Base-by-base conservation (phyloP, 2,113 vertebrate genomes). In the Plotosus lineatus region DNA sequence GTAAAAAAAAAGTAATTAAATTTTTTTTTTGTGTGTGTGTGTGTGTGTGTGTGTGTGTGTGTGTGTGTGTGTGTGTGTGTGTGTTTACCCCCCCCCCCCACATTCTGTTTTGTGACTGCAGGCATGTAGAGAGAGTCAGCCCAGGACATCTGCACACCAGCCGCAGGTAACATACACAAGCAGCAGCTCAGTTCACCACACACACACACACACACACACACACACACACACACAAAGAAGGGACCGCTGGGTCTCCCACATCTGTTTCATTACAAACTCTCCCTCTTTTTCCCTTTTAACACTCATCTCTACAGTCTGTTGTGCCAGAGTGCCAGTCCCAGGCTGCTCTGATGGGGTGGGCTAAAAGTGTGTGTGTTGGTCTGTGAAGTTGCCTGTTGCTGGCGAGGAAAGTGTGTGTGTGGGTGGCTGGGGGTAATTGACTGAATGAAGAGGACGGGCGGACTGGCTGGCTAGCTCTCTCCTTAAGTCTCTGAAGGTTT, bases 91-190 rank as follows among this genome's bases (percentile, higher is more conserved):
- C n/a, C n/a, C n/a, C n/a, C n/a, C n/a, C n/a, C n/a, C n/a, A n/a
- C n/a, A 74, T 53, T 58, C 72, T 74, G 46, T 63, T 75, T 84
- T 50, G 55, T 84, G 68, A 69, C 85, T 86, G 82, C 77, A 80
- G 82, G 85, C 83, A 19, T 71, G 63, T 74, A 77, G 61, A 90
- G 90, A 87, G 51, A 82, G 87, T 90, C 80, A 83, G 86, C 88
- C 88, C 88, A 85, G 91, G 91, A 93, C 92, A 93, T 89, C 90
- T 94, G 92, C 86, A 90, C 90, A 83, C 87, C 87, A 89, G 92
- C 93, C 93, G 89, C 92, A 92, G 92, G 93, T 94, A 92, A 92
- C 89, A 89, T 81, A 91, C 89, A 89, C 83, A 31, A 61, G 55
- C 82, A 82, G 75, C 79, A 81, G 71, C 79, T 76, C 77, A 84